Base-by-base conservation (phyloP, 2,113 vertebrate genomes). In the Rhipidura dahli region DNA sequence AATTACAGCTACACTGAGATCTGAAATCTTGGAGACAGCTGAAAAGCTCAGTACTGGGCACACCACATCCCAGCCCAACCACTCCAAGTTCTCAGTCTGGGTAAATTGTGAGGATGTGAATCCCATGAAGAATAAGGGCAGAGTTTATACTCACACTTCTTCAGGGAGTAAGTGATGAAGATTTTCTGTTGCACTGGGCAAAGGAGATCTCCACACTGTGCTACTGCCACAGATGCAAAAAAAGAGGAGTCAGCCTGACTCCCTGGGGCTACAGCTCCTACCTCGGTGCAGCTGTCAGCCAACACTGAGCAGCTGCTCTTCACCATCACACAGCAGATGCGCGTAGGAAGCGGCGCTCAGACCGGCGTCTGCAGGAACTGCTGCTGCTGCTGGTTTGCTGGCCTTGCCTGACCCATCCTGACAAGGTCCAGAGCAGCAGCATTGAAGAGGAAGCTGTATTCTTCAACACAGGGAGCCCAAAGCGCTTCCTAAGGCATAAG, bases 201-300 rank as follows among this genome's bases (percentile, higher is more conserved):
- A 76, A 76, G n/a, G 23, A 78, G 53, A 70, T 39, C 61, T 85
- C 72, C 15, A 37, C 45, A 28, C 42, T 33, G 27, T 31, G 44
- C 72, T 89, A 39, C 47, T 63, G 60, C 44, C 87, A 80, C 57
- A 85, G 78, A 79, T 39, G 49, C 45, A 85, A 60, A 27, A 69
- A 49, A 87, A 87, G 37, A 57, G 53, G 68, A 89, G 82, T 39
- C 78, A 50, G 78, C 6, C 87, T 89, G 47, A 21, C 35, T 66
- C 81, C 81, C 70, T n/a, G 53, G 33, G 82, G 87, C 81, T 59
- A 28, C 61, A 65, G 50, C 39, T 80, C 42, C 66, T 35, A 82
- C 54, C 72, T 76, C 87, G 33, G 13, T 11, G 63, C 87, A 96
- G 87, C 95, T 96, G 89, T 65, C 89, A 85, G 73, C 61, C 73